Base-by-base conservation (phyloP, 2,113 vertebrate species). In the Myocastor coypus region DNA sequence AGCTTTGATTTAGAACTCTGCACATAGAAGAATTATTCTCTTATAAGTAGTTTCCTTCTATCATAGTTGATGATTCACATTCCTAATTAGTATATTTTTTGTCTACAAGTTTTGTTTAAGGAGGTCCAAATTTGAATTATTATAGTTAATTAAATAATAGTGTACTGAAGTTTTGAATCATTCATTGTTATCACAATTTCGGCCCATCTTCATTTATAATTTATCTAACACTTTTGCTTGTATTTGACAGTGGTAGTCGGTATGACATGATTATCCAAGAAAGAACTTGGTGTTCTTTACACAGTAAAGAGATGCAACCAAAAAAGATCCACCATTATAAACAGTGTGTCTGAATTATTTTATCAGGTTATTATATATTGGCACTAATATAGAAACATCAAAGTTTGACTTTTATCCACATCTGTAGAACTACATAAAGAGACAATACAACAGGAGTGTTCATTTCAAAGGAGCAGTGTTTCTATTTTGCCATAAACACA, bases 191-290 rank as follows among this genome's bases (percentile, higher is more conserved):
- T 28, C 46, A 46, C 17, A 78, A 37, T 24, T 94, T 50, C 11
- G 83, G 30, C 32, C 0, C 17, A 69, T 93, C 75, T 95, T 89
- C 30, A 93, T 83, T 71, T 83, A 59, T 55, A 89, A 52, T 78
- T 66, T 78, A 0, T 11, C 26, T 1, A 13, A 0, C 7, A 28
- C 3, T 11, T 93, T 80, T 82, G 26, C 34, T 90, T 83, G 30
- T 61, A 12, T 10, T 77, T 80, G 86, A 82, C 28, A 19, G 32
- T 32, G 40, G 26, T 55, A 14, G 28, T 42, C 73, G 7, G 0
- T 57, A 42, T 11, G 9, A 19, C 42, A 87, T 69, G 7, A 30
- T 57, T 66, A 61, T 55, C 46, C 64, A 92, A 61, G 34, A n/a
- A 40, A 88, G 20, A 68, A 69, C 61, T 19, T 59, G 0, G 42